phyloP scores from a whole-genome alignment of 2,113 vertebrate species.

The Erinaceus europaeus region DNA sequence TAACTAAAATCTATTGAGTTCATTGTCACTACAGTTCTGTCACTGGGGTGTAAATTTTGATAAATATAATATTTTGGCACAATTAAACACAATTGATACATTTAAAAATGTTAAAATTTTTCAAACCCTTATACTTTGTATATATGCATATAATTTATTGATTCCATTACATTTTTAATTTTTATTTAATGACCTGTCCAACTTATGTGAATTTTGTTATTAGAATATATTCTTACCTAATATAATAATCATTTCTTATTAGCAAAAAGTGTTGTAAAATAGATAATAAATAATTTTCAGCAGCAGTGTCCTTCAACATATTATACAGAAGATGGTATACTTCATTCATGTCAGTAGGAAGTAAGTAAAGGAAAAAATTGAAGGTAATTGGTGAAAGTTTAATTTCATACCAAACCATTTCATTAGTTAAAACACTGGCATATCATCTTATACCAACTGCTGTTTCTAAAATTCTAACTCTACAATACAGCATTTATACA shows the following conservation, averaged over 20 bases:
- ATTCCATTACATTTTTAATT: too few relatives aligned
- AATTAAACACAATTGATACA: too few relatives aligned
- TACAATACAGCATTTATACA: not conserved
- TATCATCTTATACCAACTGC: constrained; percentile 1
- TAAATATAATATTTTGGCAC: not conserved
- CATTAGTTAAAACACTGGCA: not conserved
- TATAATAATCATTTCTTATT: constrained; percentile 96
- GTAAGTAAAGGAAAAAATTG: constrained; percentile 85
- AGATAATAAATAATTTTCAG: constrained; percentile 93
- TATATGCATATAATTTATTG: not conserved
- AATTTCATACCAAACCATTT: not conserved
- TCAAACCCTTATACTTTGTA: not conserved
- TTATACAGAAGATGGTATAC: constrained; percentile 97
- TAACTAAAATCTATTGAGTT: not conserved
- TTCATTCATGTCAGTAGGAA: constrained; percentile 92
- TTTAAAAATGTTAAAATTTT: not conserved
- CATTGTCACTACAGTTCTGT: not conserved
- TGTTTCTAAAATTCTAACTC: not conserved
- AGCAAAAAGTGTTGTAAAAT: constrained; percentile 97
- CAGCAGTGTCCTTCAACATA: constrained; percentile 94
- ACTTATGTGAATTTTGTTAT: not conserved
- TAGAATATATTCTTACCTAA: constrained; percentile 85
- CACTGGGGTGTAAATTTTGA: not conserved
- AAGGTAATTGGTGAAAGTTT: not conserved
- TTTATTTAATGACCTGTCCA: too few relatives aligned